These are phyloP conservation scores for Brachionus manjavacas DNA, from an alignment of 1,140 invertebrate genomes.

Conservation along the genomic window DNA sequence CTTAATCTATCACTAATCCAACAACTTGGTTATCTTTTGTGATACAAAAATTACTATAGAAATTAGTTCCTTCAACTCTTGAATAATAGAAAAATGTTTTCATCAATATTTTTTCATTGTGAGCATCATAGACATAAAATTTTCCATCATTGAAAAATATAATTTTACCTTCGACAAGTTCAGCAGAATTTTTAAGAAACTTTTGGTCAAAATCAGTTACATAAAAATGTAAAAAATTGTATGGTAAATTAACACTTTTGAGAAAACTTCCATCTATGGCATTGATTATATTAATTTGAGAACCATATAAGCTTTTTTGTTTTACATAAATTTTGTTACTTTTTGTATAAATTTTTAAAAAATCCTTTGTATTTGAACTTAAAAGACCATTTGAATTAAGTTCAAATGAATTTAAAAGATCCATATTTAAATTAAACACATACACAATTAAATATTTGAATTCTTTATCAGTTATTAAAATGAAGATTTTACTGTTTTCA, in stretches of 20 bases:
- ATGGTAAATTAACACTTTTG: background rate
- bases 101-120: background rate
- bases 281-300: background rate
- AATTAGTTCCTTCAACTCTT: background rate
- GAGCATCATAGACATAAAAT: background rate
- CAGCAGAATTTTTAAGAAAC: background rate
- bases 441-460: background rate
- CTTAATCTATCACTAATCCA: background rate
- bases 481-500: background rate
- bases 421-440: conserved; percentile 6
- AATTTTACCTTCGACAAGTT: background rate
- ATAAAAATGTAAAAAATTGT: background rate
- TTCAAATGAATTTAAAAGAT: conserved; percentile 19
- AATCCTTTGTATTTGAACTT: background rate
- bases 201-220: background rate
- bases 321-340: background rate
- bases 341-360: background rate
- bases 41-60: background rate
- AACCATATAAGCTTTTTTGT: conserved; percentile 7
- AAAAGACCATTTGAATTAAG: background rate
- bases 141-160: background rate
- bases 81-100: background rate
- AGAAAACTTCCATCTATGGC: background rate
- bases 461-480: background rate
- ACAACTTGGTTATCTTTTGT: background rate